Conservation (phyloP, 2,113 vertebrate species). For the Erythrocercus mccallii region DNA sequence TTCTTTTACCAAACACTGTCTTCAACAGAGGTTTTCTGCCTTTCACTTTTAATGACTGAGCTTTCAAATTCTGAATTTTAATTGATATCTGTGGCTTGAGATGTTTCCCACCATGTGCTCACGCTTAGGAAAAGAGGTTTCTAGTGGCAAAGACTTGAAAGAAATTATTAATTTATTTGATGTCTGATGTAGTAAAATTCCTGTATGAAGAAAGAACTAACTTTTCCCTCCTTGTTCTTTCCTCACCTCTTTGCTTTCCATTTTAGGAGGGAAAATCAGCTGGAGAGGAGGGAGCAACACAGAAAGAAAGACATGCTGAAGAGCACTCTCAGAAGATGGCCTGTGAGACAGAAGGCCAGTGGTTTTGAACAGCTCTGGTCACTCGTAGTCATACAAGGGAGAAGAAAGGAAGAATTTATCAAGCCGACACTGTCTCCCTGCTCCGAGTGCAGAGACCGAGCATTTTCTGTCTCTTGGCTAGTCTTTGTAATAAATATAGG, state of each 20-base stretch:
- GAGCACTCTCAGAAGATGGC: background rate
- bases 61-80: background rate
- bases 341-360: conserved; percentile 1
- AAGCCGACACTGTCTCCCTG: conserved; percentile 35
- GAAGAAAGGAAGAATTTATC: conserved; percentile 73
- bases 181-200: background rate
- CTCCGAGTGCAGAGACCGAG: conserved; percentile 57
- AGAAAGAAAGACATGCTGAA: background rate
- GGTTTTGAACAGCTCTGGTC: conserved; percentile 59
- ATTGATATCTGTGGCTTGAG: background rate
- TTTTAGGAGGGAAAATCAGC: background rate
- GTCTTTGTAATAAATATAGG: conserved; percentile 80
- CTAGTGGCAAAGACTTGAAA: background rate
- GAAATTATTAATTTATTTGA: background rate
- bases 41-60: background rate
- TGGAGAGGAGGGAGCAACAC: background rate
- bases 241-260: background rate
- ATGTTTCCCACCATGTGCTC: background rate
- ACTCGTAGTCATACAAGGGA: background rate
- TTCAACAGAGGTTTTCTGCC: background rate
- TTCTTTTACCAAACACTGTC: background rate
- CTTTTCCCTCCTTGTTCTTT: background rate
- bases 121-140: background rate
- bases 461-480: conserved; percentile 80
- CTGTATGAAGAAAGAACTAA: background rate